Evolutionary conservation across 1,140 invertebrate genomes (phyloP), one percentile per base, ranked within the genome.

Genomic region (Cephus cinctus): DNA sequence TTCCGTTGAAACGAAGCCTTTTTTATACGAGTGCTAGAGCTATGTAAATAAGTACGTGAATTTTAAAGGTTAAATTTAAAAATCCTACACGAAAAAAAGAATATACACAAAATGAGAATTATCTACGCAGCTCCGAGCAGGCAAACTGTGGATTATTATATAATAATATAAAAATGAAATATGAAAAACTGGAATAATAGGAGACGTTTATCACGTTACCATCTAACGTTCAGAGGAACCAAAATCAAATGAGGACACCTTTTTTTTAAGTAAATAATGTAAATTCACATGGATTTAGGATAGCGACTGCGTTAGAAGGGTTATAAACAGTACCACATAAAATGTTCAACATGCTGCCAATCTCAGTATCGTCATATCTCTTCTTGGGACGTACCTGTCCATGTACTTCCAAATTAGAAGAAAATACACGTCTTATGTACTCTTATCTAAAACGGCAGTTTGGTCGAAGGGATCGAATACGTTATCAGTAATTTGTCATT

Each of bases 261-360:
- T 12, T 40, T 21, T 52, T 42, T 5, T 47, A 50, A 20, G 21
- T 8, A 36, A 23, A 25, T 27, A 46, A 30, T 51, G 52, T 32
- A 12, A 47, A 32, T 40, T 36, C 41, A 5, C 18, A 40, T 22
- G 16, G 25, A 42, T 36, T 27, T 48, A 16, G 23, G 18, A n/a
- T n/a, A n/a, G n/a, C n/a, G n/a, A n/a, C n/a, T n/a, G n/a, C n/a
- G 20, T 41, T 47, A 34, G 42, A 18, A 22, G 40, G 52, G 52
- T 40, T 52, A 52, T 62, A 65, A 56, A 57, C 50, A 63, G 65
- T 61, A 63, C 51, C 50, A 56, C 50, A 41, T 56, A 56, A 63
- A 58, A 67, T 58, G 57, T 65, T 67, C 50, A 67, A 63, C 51
- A 59, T 56, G 62, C 61, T 67, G 64, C 61, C 64, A 69, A 67